Percentiles rank a stretch among this genome's conserved stretches.
Conservation (phyloP, 2,797 vertebrate genomes). For the Hoplostethus mediterraneus region DNA sequence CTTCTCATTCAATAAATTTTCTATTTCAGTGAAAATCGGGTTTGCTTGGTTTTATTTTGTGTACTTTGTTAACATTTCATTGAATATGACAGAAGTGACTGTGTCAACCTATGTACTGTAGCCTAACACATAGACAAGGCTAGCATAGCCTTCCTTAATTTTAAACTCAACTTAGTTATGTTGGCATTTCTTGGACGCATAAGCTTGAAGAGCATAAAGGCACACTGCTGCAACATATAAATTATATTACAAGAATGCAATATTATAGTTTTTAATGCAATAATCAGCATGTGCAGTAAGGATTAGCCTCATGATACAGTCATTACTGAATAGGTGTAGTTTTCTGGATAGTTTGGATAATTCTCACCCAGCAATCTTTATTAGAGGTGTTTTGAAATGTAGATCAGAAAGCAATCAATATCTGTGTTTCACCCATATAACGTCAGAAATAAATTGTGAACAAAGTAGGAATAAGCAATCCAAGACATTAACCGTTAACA, state of each 20-base stretch:
- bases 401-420: neutral
- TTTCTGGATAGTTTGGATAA: too few species aligned
- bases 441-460: neutral
- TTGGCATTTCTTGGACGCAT: too few species aligned
- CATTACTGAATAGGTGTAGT: too few species aligned
- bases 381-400: neutral
- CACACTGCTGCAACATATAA: too few species aligned
- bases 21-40: slow-evolving; percentile 77
- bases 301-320: too few species aligned
- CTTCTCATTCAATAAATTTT: slow-evolving; percentile 84
- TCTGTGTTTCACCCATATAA: neutral
- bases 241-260: too few species aligned
- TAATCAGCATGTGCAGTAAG: too few species aligned
- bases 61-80: slow-evolving; percentile 1
- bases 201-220: too few species aligned
- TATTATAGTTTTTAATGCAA: too few species aligned
- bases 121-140: neutral
- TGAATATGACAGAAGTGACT: neutral
- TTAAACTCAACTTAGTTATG: too few species aligned
- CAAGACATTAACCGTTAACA: slow-evolving; percentile 4
- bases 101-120: neutral
- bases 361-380: neutral
- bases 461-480: neutral
- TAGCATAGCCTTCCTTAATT: too few species aligned
- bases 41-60: slow-evolving; percentile 67